Base-by-base conservation (phyloP, 2,888 invertebrate genomes). In the Coecobrya sp. region DNA sequence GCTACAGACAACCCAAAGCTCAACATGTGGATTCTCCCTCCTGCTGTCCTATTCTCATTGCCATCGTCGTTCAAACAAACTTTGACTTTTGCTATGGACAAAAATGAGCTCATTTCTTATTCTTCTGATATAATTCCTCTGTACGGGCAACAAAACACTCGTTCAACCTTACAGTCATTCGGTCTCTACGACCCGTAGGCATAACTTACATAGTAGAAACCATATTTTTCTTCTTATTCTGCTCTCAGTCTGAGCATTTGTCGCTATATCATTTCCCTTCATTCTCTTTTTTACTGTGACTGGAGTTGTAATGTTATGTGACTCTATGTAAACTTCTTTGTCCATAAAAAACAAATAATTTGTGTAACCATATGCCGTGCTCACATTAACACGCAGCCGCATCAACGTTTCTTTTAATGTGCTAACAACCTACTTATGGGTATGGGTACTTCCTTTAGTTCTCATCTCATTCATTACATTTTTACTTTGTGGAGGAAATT, bases 21-120 rank as follows among this genome's bases (percentile, higher is more conserved):
- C 76, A 76, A 76, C 79, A 16, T 55, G 79, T 79, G 79, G 79
- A 79, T 79, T 79, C 79, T 79, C 30, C 79, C 79, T 52, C 79
- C 36, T 68, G 30, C 16, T 30, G 68, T 79, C 27, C 27, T n/a
- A 27, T 25, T 79, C 52, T 52, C 27, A 52, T 79, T 45, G 36
- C 76, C 45, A 22, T 45, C 42, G 7, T 45, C 76, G 27, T 16
- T 2, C 25, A 13, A 79, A 13, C 52, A 25, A 52, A 52, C 5
- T 22, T 55, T 55, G 13, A 16, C 8, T 49, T 45, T 45, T 2
- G 45, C 27, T 45, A n/a, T 22, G 45, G 1, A 22, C 19, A 25
- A 52, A 79, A 30, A 27, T 49, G 79, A 79, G 30, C 79, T 79
- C 79, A 7, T 49, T 49, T 49, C 1, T 10, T 49, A 49, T n/a